Evolutionary conservation across 2,888 invertebrate species (phyloP).

Genomic region (Cephus pygmeus): DNA sequence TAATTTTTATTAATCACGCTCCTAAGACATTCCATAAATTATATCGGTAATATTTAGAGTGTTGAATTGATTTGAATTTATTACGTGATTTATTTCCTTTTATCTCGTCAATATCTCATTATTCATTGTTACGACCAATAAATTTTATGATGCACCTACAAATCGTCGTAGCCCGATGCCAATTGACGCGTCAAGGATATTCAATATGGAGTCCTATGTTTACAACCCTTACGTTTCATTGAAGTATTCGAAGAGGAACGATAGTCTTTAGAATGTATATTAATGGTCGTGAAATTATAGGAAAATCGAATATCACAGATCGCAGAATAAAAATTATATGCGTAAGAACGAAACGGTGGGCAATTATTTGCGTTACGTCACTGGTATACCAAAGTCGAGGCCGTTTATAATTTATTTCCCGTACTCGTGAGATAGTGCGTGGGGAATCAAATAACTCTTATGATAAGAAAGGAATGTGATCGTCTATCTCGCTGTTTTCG

Average conservation of each 20-base stretch:
- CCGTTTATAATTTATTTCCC: slow-evolving; percentile 37
- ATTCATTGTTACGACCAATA: not conserved
- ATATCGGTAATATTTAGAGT: not conserved
- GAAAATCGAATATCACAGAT: not conserved
- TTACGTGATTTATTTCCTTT: not conserved
- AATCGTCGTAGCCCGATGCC: not conserved
- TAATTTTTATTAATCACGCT: not conserved
- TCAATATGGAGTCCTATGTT: not conserved
- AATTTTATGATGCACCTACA: not conserved
- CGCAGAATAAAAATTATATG: not conserved
- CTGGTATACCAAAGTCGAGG: slow-evolving; percentile 49
- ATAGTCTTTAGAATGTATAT: not conserved
- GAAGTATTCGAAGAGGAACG: not conserved
- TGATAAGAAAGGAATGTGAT: slow-evolving; percentile 33
- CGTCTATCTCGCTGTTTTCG: slow-evolving; percentile 33
- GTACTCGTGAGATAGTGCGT: slow-evolving; percentile 37
- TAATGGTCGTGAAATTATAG: not conserved
- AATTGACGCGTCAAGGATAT: not conserved
- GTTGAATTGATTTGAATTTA: not conserved
- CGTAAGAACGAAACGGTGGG: not conserved
- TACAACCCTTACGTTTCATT: not conserved
- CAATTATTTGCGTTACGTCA: slow-evolving; percentile 30
- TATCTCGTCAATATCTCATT: not conserved
- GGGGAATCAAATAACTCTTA: slow-evolving; percentile 35
- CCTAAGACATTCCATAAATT: too few relatives aligned